These are phyloP conservation scores for Hypotaenidia okinawae DNA, from an alignment of 2,797 vertebrate genomes.

Conservation along the genomic window DNA sequence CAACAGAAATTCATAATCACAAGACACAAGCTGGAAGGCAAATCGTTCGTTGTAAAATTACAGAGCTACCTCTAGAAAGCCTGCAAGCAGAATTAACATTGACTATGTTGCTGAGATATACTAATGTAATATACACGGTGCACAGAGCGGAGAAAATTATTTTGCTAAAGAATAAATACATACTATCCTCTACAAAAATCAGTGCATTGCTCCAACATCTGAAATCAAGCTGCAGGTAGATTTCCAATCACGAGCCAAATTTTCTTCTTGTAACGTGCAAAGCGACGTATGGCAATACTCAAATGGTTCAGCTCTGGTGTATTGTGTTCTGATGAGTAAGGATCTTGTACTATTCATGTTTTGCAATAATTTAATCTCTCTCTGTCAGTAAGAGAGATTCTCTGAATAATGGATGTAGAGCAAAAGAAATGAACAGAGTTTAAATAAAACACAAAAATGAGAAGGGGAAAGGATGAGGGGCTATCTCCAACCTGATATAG, in stretches of 20 bases:
- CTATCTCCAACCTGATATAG: not conserved
- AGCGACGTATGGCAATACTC: not conserved
- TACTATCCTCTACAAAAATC: not conserved
- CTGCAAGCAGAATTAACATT: not conserved
- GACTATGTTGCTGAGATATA: not conserved
- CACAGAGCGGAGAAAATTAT: not conserved
- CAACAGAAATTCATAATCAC: not conserved
- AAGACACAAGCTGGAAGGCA: not conserved
- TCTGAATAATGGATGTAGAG: slow-evolving; percentile 54
- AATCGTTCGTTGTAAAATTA: not conserved
- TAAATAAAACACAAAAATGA: not conserved
- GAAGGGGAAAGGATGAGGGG: not conserved
- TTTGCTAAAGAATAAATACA: not conserved
- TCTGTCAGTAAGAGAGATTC: slow-evolving; percentile 48
- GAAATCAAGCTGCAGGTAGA: slow-evolving; percentile 12
- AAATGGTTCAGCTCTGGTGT: slow-evolving; percentile 30
- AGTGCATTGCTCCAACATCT: not conserved
- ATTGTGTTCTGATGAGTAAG: slow-evolving; percentile 55
- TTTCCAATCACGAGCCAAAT: slow-evolving; percentile 24
- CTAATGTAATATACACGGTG: not conserved
- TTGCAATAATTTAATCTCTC: slow-evolving; percentile 52
- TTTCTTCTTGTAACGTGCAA: not conserved
- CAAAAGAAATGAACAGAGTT: slow-evolving; percentile 44
- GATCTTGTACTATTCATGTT: slow-evolving; percentile 61
- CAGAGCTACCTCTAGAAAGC: not conserved